A percentile compares a stretch with the other conserved stretches of the same genome.
phyloP scores from a whole-genome alignment of 2,888 invertebrate species.

The Mythimna impura region DNA sequence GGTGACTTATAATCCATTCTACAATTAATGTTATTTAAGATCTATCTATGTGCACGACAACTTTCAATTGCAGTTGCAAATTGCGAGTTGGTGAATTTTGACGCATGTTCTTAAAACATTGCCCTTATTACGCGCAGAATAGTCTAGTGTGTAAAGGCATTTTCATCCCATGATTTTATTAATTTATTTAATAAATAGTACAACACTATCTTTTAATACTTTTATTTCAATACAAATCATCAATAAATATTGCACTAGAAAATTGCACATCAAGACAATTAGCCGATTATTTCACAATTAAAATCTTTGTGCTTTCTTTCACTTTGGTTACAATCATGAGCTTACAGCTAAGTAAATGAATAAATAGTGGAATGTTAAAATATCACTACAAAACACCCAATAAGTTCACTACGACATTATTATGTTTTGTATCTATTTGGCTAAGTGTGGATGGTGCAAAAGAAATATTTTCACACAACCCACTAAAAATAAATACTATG shows the following conservation, averaged over 20 bases:
- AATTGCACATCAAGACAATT: conserved; percentile 69
- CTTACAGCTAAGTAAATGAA: conserved; percentile 42
- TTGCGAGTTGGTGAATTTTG: background rate
- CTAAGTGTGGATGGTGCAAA: background rate
- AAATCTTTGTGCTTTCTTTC: conserved; percentile 68
- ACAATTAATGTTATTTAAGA: conserved; percentile 90
- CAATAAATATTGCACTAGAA: conserved; percentile 75
- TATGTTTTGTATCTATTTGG: conserved; percentile 5
- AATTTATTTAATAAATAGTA: conserved; percentile 38
- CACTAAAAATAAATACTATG: too few species aligned
- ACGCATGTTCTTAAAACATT: background rate
- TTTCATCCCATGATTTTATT: conserved; percentile 21
- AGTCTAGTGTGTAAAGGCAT: background rate
- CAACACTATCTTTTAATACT: conserved; percentile 25
- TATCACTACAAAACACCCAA: conserved; percentile 38
- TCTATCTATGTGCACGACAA: background rate
- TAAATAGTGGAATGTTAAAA: conserved; percentile 49
- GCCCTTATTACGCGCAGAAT: background rate
- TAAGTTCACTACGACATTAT: conserved; percentile 16
- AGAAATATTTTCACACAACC: background rate
- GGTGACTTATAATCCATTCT: conserved; percentile 99
- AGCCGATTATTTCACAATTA: conserved; percentile 48
- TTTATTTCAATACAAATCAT: conserved; percentile 51
- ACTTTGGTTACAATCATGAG: conserved; percentile 59
- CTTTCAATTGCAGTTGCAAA: background rate